Evolutionary conservation across 2,888 invertebrate species (phyloP), one percentile per base, ranked within the genome.

Genomic region (Hyposoter didymator): DNA sequence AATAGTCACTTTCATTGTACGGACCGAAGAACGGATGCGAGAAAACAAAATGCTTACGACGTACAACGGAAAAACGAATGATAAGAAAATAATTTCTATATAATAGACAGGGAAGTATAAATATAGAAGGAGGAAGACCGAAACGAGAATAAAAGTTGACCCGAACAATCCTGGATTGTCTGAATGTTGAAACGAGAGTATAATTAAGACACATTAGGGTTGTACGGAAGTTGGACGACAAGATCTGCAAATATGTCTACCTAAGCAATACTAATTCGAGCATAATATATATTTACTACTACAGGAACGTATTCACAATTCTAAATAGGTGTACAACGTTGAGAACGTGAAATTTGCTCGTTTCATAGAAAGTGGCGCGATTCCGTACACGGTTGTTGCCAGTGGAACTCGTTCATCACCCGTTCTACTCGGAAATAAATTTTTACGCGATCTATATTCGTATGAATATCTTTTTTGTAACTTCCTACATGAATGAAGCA

Each of bases 311-410:
- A 49, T 39, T 45, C 62, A 72, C 49, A 72, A 12, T 74, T 43
- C 22, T 49, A 66, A 19, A 73, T 76, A 35, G 74, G 47, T 78
- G 17, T 70, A 45, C 64, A 72, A 52, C 59, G 78, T 70, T 82
- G 87, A 80, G 85, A 84, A 88, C 87, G 87, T 87, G 85, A 88
- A 88, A 88, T 87, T 88, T 75, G 85, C 85, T 88, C 84, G 82
- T 86, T 87, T 78, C 88, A 84, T 88, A 87, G 88, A 88, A 88
- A 88, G 88, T 88, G 87, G 76, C 84, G 76, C 70, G 85, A 82
- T 55, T 66, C 87, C 88, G 66, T 88, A 88, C 55, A 88, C 80
- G 87, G 88, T 66, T 82, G 55, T 35, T 67, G 55, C 49, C 45
- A n/a, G 70, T 75, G 52, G 66, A 84, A 85, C 85, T 73, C 85